A percentile compares a stretch with the other conserved stretches of the same genome.
phyloP scores from a whole-genome alignment of 2,888 invertebrate species.

The Caenorhabditis sp. region DNA sequence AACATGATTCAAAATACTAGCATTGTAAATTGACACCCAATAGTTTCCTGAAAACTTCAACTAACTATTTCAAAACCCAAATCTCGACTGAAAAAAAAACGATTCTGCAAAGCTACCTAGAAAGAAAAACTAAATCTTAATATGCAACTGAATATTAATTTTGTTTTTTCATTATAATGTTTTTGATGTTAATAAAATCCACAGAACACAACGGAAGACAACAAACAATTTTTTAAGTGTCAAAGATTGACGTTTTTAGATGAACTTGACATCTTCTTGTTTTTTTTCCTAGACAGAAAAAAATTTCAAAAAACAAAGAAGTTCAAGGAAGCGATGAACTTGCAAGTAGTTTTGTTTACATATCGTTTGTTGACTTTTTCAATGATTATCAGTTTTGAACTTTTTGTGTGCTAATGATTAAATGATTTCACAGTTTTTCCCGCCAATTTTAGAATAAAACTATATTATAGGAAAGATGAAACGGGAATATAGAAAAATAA shows the following conservation, averaged over 20 bases:
- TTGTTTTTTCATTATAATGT: not conserved
- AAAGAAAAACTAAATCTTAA: not conserved
- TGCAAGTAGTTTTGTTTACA: not conserved
- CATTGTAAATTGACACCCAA: too few relatives aligned
- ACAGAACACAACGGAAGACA: not conserved
- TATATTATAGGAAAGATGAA: too few relatives aligned
- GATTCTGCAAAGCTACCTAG: not conserved
- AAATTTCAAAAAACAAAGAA: not conserved
- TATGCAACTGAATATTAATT: too few relatives aligned
- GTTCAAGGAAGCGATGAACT: not conserved
- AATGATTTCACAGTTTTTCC: too few relatives aligned
- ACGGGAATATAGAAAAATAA: too few relatives aligned
- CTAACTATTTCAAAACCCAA: too few relatives aligned
- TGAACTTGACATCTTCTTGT: not conserved
- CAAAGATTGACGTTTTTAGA: not conserved
- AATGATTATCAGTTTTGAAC: not conserved
- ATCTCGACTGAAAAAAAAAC: not conserved
- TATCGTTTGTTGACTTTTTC: not conserved
- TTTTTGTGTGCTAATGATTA: too few relatives aligned
- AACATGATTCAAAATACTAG: too few relatives aligned
- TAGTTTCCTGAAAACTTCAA: too few relatives aligned
- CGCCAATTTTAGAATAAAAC: too few relatives aligned
- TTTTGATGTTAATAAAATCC: not conserved
- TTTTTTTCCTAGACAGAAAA: not conserved
- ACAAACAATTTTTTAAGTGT: not conserved